Evolutionary conservation across 2,888 invertebrate species (phyloP).

Genomic region (Monoplex corrugatus): DNA sequence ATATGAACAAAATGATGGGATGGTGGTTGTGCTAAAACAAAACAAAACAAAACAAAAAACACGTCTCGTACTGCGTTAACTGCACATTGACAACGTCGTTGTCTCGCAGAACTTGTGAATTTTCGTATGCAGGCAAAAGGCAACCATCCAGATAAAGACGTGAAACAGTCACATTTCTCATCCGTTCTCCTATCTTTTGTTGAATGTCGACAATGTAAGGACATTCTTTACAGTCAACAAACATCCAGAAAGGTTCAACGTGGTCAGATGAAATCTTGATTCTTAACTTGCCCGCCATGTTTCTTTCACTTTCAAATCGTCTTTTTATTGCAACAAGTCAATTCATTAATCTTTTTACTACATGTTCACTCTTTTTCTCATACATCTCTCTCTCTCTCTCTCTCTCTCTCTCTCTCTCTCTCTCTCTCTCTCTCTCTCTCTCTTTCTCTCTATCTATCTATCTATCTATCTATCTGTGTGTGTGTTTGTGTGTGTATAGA

Average conservation of each 20-base stretch:
- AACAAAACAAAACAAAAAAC: background rate
- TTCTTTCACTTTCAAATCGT: conserved; percentile 12
- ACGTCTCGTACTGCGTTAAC: background rate
- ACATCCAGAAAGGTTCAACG: conserved; percentile 39
- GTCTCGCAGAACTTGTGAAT: conserved; percentile 24
- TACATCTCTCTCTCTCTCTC: background rate
- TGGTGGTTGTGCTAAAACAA: no score
- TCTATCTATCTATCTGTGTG: background rate
- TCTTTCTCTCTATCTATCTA: background rate
- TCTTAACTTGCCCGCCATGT: conserved; percentile 19
- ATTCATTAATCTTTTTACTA: conserved; percentile 13
- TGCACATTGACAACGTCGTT: conserved; percentile 20
- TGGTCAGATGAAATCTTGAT: background rate
- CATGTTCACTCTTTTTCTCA: background rate
- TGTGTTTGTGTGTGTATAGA: background rate
- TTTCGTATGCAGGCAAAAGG: conserved; percentile 25
- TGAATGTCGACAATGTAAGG: background rate
- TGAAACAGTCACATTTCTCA: background rate
- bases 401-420: conserved; percentile 18
- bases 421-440: background rate
- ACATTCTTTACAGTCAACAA: conserved; percentile 28
- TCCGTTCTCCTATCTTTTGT: background rate
- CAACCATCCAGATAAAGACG: conserved; percentile 43
- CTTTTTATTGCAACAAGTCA: background rate
- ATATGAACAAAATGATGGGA: no score